Evolutionary conservation across 2,113 vertebrate species (phyloP), one percentile per base, ranked within the genome.

Genomic region (Corydoras sp.): DNA sequence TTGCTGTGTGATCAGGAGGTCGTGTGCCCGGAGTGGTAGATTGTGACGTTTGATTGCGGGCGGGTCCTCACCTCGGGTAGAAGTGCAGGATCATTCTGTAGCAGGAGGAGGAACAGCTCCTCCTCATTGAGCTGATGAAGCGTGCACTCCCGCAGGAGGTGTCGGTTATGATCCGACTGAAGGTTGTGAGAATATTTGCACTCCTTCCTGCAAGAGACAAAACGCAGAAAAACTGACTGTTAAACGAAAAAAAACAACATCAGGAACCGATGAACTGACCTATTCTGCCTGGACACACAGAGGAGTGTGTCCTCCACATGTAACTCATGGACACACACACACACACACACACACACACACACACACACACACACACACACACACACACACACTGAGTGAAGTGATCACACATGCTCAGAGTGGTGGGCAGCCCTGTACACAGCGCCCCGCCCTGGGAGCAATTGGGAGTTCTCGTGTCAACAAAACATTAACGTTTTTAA

Each of bases 171-270:
- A 35, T 72, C 65, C 0, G 86, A 88, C 0, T 14, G 58, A 15
- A 90, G 58, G 61, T 86, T 65, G 58, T 90, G 88, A 31, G 86
- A 88, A 32, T 79, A 85, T 15, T 76, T 87, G 63, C 88, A 90
- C 48, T 64, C 71, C 53, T 84, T 86, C 83, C 88, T 90, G 68
- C 35, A 50, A 50, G 14, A 24, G 32, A 67, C 43, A 69, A 72
- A 10, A 69, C 49, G 35, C 15, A 66, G 30, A 60, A 10, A 55
- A n/a, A 72, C 13, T 24, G 18, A 1, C 18, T 24, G 18, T 24
- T 4, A 31, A 24, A 70, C 15, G n/a, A n/a, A 60, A 56, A 50
- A 3, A 61, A 3, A 51, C 0, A 49, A 2, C 32, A 12, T 12
- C 10, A 61, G 18, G 18, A 24, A 24, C 18, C 18, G 18, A 24